Base-by-base conservation (phyloP, 2,113 vertebrate genomes). In the Peucedramus taeniatus region DNA sequence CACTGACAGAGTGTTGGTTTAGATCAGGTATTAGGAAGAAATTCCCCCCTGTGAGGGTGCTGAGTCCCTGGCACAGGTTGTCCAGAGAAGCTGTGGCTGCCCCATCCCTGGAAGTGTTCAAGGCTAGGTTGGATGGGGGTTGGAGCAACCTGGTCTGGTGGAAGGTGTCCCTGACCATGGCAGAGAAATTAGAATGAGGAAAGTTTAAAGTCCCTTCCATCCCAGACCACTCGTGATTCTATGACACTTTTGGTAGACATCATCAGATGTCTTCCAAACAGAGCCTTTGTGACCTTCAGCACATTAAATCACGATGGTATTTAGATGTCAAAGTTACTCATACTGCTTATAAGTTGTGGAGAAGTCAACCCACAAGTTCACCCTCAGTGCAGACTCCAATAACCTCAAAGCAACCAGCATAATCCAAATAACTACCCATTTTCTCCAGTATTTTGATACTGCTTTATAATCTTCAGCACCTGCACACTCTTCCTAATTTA, bases 101-200 rank as follows among this genome's bases (percentile, higher is more conserved):
- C 7, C 19, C 33, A 24, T 45, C 44, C 37, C 33, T 66, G 59
- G 44, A 5, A 74, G 37, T 28, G 19, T 24, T 2, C 31, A 28
- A 44, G 33, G 6, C 2, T 51, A 37, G 15, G 12, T 2, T 57
- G 27, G 37, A 44, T 0, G 0, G 10, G 28, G 8, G 15, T 45
- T 51, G n/a, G 39, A 59, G 1, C 15, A 45, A 0, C 16, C 7
- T 65, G 37, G 12, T 0, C 1, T 10, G 7, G 33, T n/a, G 24
- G 5, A 39, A 60, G 16, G 7, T 30, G 23, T 11, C 28, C 51
- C 19, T 45, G 44, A 3, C 15, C 6, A 5, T 5, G 13, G 60
- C 24, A 44, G 19, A 17, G 16, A 24, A 19, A 16, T 17, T 51
- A 23, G 19, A 64, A 40, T 0, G 0, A 45, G 23, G 3, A 10